phyloP scores from a whole-genome alignment of 2,888 invertebrate genomes.

The Meta bourneti region DNA sequence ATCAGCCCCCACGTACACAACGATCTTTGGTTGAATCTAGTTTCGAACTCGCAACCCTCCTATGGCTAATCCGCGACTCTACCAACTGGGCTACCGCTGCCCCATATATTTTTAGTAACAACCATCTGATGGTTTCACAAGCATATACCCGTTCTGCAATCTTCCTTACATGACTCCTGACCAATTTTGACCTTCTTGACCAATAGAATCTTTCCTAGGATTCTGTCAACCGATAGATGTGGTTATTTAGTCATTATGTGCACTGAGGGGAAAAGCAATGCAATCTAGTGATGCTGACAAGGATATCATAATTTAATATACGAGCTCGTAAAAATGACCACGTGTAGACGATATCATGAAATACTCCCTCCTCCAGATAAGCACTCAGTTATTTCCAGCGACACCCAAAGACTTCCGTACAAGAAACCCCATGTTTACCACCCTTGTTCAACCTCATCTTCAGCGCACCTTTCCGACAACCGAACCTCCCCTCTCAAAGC shows the following conservation, averaged over 20 bases:
- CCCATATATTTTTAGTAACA: not conserved
- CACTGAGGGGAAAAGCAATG: not conserved
- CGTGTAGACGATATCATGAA: not conserved
- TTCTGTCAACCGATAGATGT: no score
- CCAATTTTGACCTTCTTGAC: no score
- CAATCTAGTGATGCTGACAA: not conserved
- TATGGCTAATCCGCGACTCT: no score
- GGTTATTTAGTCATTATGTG: no score
- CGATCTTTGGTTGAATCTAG: no score
- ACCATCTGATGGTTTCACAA: not conserved
- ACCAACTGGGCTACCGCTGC: no score
- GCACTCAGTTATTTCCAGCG: not conserved
- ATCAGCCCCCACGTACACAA: no score
- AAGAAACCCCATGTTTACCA: conserved; percentile 37
- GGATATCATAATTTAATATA: not conserved
- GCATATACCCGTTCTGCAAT: not conserved
- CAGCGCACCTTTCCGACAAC: conserved; percentile 18
- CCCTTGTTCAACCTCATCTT: conserved; percentile 8
- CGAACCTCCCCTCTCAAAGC: conserved; percentile 8
- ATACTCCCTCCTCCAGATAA: not conserved
- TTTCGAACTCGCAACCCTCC: no score
- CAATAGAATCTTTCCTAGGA: no score
- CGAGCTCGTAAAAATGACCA: not conserved
- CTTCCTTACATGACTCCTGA: no score
- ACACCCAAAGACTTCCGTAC: not conserved